Evolutionary conservation across 2,797 vertebrate genomes (phyloP).

Genomic region (Enteromius radiatus): DNA sequence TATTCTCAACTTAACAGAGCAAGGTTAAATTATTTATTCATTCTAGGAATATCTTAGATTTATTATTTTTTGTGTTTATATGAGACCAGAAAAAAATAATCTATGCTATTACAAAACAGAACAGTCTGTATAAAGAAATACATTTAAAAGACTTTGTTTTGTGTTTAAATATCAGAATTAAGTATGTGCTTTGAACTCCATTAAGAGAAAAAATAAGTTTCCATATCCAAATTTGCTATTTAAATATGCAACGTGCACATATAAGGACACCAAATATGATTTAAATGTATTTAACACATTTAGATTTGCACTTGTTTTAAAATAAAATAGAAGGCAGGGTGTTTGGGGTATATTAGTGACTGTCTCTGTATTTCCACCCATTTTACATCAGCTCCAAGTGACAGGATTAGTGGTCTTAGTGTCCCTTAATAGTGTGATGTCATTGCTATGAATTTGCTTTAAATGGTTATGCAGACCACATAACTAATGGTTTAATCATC

Average conservation of each 20-base stretch:
- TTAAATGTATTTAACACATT: not conserved
- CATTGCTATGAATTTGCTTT: constrained; percentile 70
- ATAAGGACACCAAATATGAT: not conserved
- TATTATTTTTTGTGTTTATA: constrained; percentile 71
- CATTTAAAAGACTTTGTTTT: not conserved
- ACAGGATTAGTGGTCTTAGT: constrained; percentile 65
- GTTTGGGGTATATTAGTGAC: not conserved
- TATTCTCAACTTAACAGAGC: constrained; percentile 69
- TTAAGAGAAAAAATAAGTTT: not conserved
- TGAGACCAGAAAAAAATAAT: constrained; percentile 59
- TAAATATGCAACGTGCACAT: not conserved
- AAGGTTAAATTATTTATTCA: constrained; percentile 76
- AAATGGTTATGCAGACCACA: constrained; percentile 66
- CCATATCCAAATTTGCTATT: not conserved
- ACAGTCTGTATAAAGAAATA: not conserved
- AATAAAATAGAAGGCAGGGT: not conserved
- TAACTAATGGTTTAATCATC: constrained; percentile 70
- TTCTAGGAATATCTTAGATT: constrained; percentile 79
- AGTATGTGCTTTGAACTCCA: not conserved
- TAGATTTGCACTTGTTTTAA: not conserved
- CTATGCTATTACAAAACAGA: constrained; percentile 7
- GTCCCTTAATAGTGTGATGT: constrained; percentile 54
- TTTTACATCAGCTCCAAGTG: constrained; percentile 61
- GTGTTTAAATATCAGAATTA: not conserved
- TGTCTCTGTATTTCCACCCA: not conserved